Evolutionary conservation across 1,140 invertebrate species (phyloP), one percentile per base, ranked within the genome.

Genomic region (Plutomurus gul): DNA sequence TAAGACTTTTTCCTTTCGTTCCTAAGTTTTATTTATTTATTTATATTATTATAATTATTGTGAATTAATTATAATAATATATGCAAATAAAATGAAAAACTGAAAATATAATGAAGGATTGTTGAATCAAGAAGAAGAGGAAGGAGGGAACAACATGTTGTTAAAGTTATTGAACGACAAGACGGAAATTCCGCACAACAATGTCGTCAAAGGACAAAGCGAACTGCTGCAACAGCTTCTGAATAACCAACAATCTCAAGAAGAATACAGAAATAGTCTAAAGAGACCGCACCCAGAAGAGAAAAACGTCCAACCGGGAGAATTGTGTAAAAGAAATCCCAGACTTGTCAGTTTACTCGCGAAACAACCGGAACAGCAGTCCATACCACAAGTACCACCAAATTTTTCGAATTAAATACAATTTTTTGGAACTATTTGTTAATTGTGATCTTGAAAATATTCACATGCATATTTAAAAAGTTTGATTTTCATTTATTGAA

Each of bases 311-410:
- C 16, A 39, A 36, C 80, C 81, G 2, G 81, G 83, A 10, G 83
- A 82, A 71, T 77, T 87, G 20, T 93, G 92, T 86, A 90, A 94
- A 85, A 93, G 92, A 84, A 97, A 97, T 87, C 92, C 93, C 84
- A 94, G 96, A 90, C 88, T 96, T 79, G 94, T 94, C 11, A 91
- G 92, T 51, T 86, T 97, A 75, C 86, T 97, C 84, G 93, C 93
- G 11, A 92, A 93, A 85, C 91, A 93, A 83, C 91, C 93, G 71
- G 90, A 92, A 65, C 82, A 81, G 43, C 74, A 65, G 22, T 20
- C 39, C 30, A 77, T 77, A 18, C 90, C 91, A 81, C 89, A 89
- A 72, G 76, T 78, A 43, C 10, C 30, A 4, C 1, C 8, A 60
- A 39, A 46, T n/a, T n/a, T n/a, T n/a, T n/a, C n/a, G n/a, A n/a